Conservation (phyloP, 2,888 invertebrate species). For the Ceraclea dissimilis region DNA sequence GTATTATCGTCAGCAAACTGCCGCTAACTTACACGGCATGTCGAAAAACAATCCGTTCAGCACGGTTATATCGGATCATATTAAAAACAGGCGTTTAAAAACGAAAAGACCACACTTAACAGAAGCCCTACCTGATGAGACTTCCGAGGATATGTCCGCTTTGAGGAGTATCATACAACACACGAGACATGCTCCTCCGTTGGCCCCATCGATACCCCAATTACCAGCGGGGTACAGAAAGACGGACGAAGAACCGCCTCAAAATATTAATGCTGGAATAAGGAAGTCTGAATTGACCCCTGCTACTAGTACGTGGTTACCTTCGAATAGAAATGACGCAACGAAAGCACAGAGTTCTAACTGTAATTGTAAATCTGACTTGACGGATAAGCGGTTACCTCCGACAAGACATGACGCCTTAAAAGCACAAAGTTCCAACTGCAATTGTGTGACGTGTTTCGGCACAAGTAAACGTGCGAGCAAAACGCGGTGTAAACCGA, state of each 20-base stretch:
- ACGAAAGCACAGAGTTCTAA: too few relatives aligned
- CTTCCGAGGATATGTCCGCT: neutral
- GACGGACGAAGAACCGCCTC: neutral
- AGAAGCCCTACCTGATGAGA: neutral
- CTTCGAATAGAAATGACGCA: neutral
- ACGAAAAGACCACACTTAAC: neutral
- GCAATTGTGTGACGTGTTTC: neutral
- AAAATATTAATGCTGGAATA: neutral
- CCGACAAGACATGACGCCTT: too few relatives aligned
- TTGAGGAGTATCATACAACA: constrained; percentile 11
- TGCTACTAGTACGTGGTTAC: constrained; percentile 9
- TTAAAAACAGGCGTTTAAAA: constrained; percentile 7
- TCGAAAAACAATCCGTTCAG: constrained; percentile 16
- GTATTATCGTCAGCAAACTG: too few relatives aligned
- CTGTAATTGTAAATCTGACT: too few relatives aligned
- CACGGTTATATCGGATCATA: constrained; percentile 12
- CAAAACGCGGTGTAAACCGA: neutral
- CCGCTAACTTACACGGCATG: neutral
- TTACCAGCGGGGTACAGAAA: constrained; percentile 13
- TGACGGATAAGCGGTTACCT: too few relatives aligned
- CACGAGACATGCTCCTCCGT: constrained; percentile 6
- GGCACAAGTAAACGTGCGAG: neutral
- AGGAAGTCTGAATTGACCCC: constrained; percentile 2
- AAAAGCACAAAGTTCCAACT: neutral
- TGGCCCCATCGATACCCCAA: constrained; percentile 9